A percentile compares a stretch with the other conserved stretches of the same genome.
These are phyloP conservation scores for Sebastes iracundus DNA, from an alignment of 2,797 vertebrate genomes.

Conservation along the genomic window DNA sequence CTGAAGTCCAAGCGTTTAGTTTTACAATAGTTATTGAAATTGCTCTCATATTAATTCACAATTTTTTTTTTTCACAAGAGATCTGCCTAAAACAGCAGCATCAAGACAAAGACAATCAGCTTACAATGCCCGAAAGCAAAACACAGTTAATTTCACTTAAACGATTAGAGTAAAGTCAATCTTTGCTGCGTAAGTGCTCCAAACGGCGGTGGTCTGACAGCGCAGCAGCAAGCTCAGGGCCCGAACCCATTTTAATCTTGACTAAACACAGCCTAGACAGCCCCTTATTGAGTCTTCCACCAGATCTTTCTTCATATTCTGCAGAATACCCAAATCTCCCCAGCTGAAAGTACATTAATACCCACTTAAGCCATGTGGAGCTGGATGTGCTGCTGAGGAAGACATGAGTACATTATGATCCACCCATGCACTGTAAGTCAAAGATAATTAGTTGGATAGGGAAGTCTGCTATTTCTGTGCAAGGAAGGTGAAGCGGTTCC, in stretches of 20 bases:
- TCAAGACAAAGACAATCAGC: neutral
- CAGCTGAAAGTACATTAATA: constrained; percentile 28
- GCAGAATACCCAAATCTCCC: constrained; percentile 16
- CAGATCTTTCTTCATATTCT: constrained; percentile 31
- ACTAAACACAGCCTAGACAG: constrained; percentile 24
- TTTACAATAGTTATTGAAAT: neutral
- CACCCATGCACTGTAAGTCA: constrained; percentile 6
- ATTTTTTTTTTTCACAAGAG: neutral
- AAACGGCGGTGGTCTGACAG: neutral
- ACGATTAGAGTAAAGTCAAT: constrained; percentile 26
- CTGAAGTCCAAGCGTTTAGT: neutral
- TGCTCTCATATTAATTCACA: neutral
- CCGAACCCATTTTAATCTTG: constrained; percentile 28
- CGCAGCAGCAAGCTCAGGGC: neutral
- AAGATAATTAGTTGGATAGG: constrained; percentile 22
- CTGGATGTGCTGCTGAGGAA: constrained; percentile 15
- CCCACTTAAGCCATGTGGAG: constrained; percentile 14
- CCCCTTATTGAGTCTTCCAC: constrained; percentile 21
- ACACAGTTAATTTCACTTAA: constrained; percentile 35
- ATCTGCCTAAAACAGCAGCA: neutral
- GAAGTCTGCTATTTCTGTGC: neutral
- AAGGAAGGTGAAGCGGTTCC: neutral
- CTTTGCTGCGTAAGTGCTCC: constrained; percentile 23
- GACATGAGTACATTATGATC: constrained; percentile 6
- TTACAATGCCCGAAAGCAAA: constrained; percentile 19